Conservation (phyloP, 2,113 vertebrate species). For the Isurus oxyrinchus region DNA sequence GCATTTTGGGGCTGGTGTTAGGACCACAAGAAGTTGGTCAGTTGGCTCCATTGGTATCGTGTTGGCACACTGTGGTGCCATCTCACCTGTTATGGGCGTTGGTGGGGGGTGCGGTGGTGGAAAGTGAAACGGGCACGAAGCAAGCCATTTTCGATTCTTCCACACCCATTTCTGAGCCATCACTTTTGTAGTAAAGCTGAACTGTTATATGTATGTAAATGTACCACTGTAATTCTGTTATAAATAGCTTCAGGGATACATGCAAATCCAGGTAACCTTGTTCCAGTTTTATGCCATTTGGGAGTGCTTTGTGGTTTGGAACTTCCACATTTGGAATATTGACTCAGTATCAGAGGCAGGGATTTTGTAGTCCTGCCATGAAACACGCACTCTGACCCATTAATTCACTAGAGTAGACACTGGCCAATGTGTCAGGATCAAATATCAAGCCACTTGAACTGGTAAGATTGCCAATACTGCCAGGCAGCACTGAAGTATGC, state of each 20-base stretch:
- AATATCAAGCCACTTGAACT: not conserved
- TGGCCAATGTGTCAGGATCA: not conserved
- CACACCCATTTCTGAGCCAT: not conserved
- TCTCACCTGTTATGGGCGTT: not conserved
- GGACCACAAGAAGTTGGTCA: not conserved
- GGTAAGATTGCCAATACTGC: not conserved
- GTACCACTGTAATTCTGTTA: not conserved
- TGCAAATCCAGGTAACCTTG: not conserved
- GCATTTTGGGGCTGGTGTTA: not conserved
- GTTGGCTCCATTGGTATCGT: not conserved
- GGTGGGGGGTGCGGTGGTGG: no score
- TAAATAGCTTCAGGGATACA: not conserved
- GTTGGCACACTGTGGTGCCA: not conserved
- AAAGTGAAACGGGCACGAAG: no score
- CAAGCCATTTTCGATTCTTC: no score
- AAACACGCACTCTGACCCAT: not conserved
- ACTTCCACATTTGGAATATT: not conserved
- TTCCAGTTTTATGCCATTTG: not conserved
- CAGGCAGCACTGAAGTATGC: not conserved
- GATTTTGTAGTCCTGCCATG: not conserved
- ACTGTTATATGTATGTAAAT: not conserved
- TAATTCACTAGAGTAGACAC: not conserved
- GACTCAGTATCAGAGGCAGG: not conserved
- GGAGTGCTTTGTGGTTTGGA: not conserved
- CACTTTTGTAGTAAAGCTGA: not conserved